phyloP scores from a whole-genome alignment of 1,140 invertebrate genomes.

The Agraylea sexmaculata region DNA sequence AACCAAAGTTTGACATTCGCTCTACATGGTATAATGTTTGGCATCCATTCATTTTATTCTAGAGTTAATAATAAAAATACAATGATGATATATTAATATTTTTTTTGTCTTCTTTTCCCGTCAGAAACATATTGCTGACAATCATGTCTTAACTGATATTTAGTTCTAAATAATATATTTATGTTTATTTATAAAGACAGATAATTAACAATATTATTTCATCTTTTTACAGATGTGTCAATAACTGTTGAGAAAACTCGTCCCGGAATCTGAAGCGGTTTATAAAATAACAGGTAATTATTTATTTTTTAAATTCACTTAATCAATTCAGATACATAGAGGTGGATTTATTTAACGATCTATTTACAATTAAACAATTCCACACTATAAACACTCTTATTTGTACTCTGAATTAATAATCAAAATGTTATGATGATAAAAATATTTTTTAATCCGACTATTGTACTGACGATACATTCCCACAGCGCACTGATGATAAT shows the following conservation, averaged over 20 bases:
- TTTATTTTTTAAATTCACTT: background rate
- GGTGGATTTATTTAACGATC: background rate
- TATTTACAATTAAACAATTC: background rate
- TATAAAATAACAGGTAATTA: background rate
- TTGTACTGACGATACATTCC: constrained; percentile 21
- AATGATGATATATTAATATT: constrained; percentile 29
- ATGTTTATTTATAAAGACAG: background rate
- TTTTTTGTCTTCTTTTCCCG: constrained; percentile 40
- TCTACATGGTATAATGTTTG: too few relatives aligned
- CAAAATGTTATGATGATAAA: constrained; percentile 17
- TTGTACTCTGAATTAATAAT: background rate
- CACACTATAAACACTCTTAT: background rate
- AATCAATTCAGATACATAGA: background rate
- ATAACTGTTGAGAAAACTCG: background rate
- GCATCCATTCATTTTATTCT: background rate
- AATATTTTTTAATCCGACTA: constrained; percentile 15
- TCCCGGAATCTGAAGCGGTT: background rate
- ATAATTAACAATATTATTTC: background rate
- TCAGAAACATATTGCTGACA: constrained; percentile 33
- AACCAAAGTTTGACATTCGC: too few relatives aligned
- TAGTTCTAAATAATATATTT: background rate
- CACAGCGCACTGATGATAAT: constrained; percentile 21
- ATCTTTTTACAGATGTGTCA: background rate
- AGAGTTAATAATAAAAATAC: background rate
- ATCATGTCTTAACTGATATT: constrained; percentile 12